phyloP scores from a whole-genome alignment of 2,113 vertebrate genomes.

The Epinephelus moara region DNA sequence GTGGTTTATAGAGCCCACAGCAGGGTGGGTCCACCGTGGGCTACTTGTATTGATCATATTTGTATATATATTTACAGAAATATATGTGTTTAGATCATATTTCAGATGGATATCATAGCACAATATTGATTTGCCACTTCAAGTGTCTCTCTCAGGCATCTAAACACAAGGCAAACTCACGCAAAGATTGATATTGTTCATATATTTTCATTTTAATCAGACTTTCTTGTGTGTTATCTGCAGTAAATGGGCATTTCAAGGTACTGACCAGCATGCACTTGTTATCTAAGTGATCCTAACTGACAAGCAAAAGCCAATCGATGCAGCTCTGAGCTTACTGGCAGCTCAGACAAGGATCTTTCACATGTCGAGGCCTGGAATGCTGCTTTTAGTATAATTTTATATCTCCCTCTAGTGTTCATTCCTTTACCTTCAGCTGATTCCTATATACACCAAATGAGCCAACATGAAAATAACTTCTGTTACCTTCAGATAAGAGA shows the following conservation, averaged over 20 bases:
- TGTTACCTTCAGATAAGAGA: too few species aligned
- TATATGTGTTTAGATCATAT: neutral
- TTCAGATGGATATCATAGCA: neutral
- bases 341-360: neutral
- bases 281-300: neutral
- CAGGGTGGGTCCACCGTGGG: neutral
- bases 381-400: neutral
- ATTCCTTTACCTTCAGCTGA: slow-evolving; percentile 3
- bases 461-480: neutral
- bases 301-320: neutral
- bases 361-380: neutral
- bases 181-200: neutral
- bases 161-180: neutral
- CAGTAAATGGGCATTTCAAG: neutral
- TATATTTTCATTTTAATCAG: neutral
- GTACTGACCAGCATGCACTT: neutral
- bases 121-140: neutral
- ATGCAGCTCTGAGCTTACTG: neutral
- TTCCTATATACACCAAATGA: neutral
- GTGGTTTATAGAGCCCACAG: too few species aligned
- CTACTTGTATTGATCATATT: too few species aligned
- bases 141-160: neutral
- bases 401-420: slow-evolving; percentile 64
- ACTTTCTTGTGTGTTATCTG: neutral
- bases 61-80: neutral